phyloP scores from a whole-genome alignment of 2,113 vertebrate species.

The Chrysemys picta region DNA sequence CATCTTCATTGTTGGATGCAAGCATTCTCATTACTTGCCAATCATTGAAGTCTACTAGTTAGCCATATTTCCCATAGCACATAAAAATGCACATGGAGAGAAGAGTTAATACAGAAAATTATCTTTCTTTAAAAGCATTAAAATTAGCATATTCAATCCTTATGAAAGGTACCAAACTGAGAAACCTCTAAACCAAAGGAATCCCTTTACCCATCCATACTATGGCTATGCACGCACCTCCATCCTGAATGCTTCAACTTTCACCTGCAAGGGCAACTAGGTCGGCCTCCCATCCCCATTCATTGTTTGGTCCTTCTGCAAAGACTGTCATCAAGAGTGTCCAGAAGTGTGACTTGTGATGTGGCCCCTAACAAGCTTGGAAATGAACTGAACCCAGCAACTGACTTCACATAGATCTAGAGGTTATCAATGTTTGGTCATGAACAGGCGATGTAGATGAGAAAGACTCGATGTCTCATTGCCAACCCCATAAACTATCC shows the following conservation, averaged over 20 bases:
- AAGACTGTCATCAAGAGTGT: neutral
- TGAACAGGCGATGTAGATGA: neutral
- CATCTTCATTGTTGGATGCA: neutral
- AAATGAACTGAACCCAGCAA: neutral
- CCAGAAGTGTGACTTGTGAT: neutral
- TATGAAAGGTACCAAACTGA: neutral
- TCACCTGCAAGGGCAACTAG: neutral
- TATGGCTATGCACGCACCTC: neutral
- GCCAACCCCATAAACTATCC: accelerated
- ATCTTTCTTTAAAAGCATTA: neutral
- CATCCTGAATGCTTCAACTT: neutral
- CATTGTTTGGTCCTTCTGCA: neutral
- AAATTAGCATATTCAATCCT: neutral
- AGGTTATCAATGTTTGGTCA: neutral
- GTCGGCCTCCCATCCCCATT: neutral
- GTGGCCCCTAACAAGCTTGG: neutral
- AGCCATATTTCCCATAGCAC: neutral
- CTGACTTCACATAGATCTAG: neutral
- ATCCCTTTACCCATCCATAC: neutral
- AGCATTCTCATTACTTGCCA: accelerated
- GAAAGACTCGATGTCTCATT: accelerated
- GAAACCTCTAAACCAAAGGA: neutral
- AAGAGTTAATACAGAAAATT: neutral
- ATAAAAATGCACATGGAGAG: neutral
- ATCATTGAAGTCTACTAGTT: neutral